Evolutionary conservation across 2,797 vertebrate genomes (phyloP), one percentile per base, ranked within the genome.

Genomic region (Buphagus erythrorhynchus): DNA sequence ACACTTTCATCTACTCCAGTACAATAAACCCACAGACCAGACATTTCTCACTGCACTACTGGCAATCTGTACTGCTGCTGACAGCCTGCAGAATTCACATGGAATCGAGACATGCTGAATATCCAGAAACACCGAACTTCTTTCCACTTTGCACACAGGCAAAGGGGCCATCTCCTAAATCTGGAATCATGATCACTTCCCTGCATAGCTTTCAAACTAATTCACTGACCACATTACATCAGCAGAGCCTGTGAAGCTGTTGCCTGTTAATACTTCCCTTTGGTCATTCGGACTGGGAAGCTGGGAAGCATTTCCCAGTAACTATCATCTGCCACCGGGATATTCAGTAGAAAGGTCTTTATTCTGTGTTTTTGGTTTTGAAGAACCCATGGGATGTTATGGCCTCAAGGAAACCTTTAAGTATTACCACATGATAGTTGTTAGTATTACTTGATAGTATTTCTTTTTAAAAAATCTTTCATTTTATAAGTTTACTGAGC

Each of bases 1-100:
- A 63, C 10, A 75, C 51, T 92, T 95, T 73, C 66, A 86, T 51
- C 36, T 58, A 10, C 42, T 54, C 28, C 54, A 74, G 72, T 40
- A 81, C 46, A 86, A 43, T 24, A 77, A 93, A 90, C 38, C 59
- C 61, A 89, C 72, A 86, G 49, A 86, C 16, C 59, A 85, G 84
- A 74, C 68, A 62, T 17, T 72, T 51, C 71, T 93, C 45, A 18
- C 24, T 40, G 14, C 35, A 54, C 29, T 57, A 12, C 43, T 29
- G 52, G 49, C 45, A 92, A 43, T 8, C 46, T 35, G 6, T 29
- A 63, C 20, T 54, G 52, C 13, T 79, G 66, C 68, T 82, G 67
- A 73, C 67, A 89, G 55, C 67, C 55, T 82, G 40, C 52, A 61
- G 65, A 87, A 68, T 5, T 46, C 52, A 57, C 45, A 22, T 2